Base-by-base conservation (phyloP, 2,113 vertebrate species). In the Chlorodrepanis virens region DNA sequence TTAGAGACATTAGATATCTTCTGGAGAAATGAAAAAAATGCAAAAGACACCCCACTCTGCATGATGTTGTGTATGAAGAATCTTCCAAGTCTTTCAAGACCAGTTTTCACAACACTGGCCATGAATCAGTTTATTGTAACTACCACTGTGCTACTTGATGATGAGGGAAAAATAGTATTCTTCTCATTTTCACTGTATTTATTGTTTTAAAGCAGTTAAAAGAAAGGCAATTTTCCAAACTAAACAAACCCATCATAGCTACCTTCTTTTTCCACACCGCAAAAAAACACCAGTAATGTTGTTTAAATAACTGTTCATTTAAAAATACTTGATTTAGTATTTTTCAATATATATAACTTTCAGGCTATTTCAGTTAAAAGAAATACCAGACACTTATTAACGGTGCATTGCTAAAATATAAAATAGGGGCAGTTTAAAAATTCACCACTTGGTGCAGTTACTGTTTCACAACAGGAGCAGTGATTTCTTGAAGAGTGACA, bases 341-440 rank as follows among this genome's bases (percentile, higher is more conserved):
- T 71, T 91, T 50, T 18, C 0, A 50, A 68, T 40, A 70, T 56
- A 63, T 64, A 52, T 92, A 59, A 2, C 37, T 89, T 87, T 93
- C 70, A 82, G 64, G 16, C 77, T 59, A 92, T 94, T 96, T 96
- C 89, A 91, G 61, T 93, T 96, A 91, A 93, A 94, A 94, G 83
- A 94, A 97, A 97, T 54, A 96, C 24, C 31, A 94, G 70, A 89
- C 39, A 93, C 61, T 76, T 97, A 96, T 86, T 97, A 96, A 89
- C 68, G 19, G 57, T 78, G 59, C 50, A 90, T 83, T 84, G 91
- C 44, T 93, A 64, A 60, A 94, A 93, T 60, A 92, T 93, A 91
- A 94, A 97, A 69, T 37, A 70, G 79, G 33, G 33, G 39, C 31
- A 91, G 75, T 81, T 92, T 81, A 91, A 96, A 97, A 97, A 90